phyloP scores from a whole-genome alignment of 1,140 invertebrate genomes.

The Drosophila bocqueti region DNA sequence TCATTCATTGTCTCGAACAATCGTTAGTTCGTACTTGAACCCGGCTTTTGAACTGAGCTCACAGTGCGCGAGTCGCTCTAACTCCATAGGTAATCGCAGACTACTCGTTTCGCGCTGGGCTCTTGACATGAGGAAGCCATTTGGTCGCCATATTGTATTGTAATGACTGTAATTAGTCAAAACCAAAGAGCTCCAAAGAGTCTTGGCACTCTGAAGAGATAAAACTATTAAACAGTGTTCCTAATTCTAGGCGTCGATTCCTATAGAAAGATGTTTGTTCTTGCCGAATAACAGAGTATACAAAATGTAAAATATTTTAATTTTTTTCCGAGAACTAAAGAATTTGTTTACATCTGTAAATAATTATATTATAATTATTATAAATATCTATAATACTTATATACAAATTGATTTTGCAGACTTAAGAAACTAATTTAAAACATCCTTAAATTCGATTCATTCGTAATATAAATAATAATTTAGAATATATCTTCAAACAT shows the following conservation, averaged over 20 bases:
- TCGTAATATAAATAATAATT: too few relatives aligned
- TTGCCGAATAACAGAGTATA: neutral
- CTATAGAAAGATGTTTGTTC: neutral
- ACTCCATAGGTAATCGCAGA: constrained; percentile 42
- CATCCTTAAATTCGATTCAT: neutral
- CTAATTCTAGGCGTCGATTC: neutral
- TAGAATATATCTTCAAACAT: neutral
- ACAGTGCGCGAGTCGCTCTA: constrained; percentile 28
- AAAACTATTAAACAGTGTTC: neutral
- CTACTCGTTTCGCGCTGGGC: constrained; percentile 29
- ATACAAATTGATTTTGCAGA: neutral
- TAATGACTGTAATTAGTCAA: constrained; percentile 52
- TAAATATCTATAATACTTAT: neutral
- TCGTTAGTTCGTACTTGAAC: constrained; percentile 53
- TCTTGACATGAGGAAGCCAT: constrained; percentile 53
- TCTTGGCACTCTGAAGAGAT: neutral
- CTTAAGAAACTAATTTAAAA: neutral
- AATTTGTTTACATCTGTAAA: too few relatives aligned
- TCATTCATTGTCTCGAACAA: constrained; percentile 44
- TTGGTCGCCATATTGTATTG: constrained; percentile 46
- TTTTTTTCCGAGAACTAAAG: too few relatives aligned
- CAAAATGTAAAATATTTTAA: too few relatives aligned
- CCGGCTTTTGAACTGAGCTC: constrained; percentile 47
- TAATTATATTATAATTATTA: too few relatives aligned
- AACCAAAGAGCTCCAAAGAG: constrained; percentile 8